These are phyloP conservation scores for Gymnobelideus leadbeateri DNA, from an alignment of 2,113 vertebrate genomes.

Conservation along the genomic window DNA sequence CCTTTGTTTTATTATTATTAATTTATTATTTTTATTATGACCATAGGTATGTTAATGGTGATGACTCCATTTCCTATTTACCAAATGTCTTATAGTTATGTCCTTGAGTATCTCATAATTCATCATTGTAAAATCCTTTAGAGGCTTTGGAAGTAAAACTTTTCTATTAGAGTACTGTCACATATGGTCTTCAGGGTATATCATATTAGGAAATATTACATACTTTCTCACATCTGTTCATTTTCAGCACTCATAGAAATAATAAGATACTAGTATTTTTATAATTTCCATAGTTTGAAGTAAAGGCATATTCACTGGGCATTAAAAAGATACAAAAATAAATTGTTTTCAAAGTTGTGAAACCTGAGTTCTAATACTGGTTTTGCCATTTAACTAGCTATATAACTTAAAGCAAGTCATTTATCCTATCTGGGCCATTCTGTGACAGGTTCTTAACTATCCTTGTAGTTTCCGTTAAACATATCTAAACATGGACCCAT, in stretches of 20 bases:
- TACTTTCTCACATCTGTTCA: conserved; percentile 43
- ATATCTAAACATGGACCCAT: conserved; percentile 20
- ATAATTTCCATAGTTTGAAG: conserved; percentile 33
- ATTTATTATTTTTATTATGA: background rate
- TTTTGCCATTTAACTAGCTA: background rate
- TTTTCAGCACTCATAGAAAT: background rate
- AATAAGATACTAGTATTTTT: conserved; percentile 34
- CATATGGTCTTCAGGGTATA: background rate
- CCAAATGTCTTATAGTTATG: conserved; percentile 31
- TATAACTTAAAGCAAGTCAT: background rate
- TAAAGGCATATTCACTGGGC: background rate
- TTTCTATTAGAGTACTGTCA: conserved; percentile 21
- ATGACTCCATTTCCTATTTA: conserved; percentile 36
- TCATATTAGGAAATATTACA: conserved; percentile 19
- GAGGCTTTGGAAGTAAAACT: conserved; percentile 53
- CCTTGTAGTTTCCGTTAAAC: background rate
- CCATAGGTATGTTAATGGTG: background rate
- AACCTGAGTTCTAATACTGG: background rate
- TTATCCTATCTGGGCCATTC: background rate
- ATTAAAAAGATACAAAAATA: background rate
- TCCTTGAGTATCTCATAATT: conserved; percentile 47
- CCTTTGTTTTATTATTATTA: conserved; percentile 24
- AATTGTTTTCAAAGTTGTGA: background rate
- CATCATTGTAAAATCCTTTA: conserved; percentile 46
- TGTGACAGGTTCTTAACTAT: conserved; percentile 19